These are phyloP conservation scores for Drosophila lini DNA, from an alignment of 1,140 invertebrate species.

Conservation along the genomic window DNA sequence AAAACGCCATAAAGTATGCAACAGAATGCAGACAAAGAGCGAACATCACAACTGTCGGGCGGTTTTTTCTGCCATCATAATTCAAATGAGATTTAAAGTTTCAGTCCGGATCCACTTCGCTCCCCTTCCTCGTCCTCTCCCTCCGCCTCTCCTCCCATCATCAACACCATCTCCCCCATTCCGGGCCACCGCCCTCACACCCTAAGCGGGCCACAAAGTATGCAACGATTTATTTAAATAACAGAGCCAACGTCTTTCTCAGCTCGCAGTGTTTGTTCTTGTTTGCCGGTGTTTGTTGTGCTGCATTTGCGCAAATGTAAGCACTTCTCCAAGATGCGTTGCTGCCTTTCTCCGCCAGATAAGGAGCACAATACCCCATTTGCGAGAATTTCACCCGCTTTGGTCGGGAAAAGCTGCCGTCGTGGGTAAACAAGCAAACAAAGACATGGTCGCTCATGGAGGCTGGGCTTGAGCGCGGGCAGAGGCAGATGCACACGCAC, in stretches of 20 bases:
- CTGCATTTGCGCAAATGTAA: slow-evolving; percentile 69
- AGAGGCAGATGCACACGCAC: not conserved
- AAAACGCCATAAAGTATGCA: slow-evolving; percentile 76
- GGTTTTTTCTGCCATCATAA: slow-evolving; percentile 70
- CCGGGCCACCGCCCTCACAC: slow-evolving; percentile 2
- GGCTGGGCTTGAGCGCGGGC: slow-evolving; percentile 2
- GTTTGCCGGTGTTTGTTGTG: slow-evolving; percentile 37
- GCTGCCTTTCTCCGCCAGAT: slow-evolving; percentile 27
- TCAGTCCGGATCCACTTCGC: slow-evolving; percentile 20
- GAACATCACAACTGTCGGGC: slow-evolving; percentile 62
- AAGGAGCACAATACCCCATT: slow-evolving; percentile 71
- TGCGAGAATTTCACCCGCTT: slow-evolving; percentile 54
- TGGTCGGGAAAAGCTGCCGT: slow-evolving; percentile 27
- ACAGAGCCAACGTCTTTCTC: slow-evolving; percentile 65
- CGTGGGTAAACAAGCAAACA: slow-evolving; percentile 57
- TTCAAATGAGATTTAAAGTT: slow-evolving; percentile 81
- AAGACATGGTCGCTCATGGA: slow-evolving; percentile 27
- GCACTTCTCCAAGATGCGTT: slow-evolving; percentile 51
- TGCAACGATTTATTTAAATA: slow-evolving; percentile 82
- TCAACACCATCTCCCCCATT: not conserved
- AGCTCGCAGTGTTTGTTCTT: slow-evolving; percentile 21
- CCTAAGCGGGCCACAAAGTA: slow-evolving; percentile 64
- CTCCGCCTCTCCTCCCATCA: not conserved
- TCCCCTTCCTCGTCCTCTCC: too few relatives aligned
- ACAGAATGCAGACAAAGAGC: slow-evolving; percentile 62